A percentile compares a stretch with the other conserved stretches of the same genome.
These are phyloP conservation scores for Oophaga sylvatica DNA, from an alignment of 2,797 vertebrate genomes.

Conservation along the genomic window DNA sequence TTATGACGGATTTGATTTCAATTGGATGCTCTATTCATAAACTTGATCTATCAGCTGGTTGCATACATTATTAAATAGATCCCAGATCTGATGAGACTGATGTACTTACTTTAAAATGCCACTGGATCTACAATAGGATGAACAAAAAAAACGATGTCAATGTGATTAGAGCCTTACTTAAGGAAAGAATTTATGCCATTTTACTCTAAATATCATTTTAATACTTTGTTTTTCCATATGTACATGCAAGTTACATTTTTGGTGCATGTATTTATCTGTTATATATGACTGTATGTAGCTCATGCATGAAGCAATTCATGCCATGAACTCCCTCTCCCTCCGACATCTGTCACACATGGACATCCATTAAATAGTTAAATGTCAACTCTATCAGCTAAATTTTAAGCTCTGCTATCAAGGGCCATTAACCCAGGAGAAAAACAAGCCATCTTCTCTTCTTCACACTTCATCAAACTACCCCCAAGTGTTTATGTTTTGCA, in stretches of 20 bases:
- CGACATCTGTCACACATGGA: not conserved
- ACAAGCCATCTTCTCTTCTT: conserved; percentile 47
- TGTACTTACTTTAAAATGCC: no score
- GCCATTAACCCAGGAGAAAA: conserved; percentile 50
- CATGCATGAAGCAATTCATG: not conserved
- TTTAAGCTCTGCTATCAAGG: conserved; percentile 36
- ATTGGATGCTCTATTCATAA: no score
- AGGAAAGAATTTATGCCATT: not conserved
- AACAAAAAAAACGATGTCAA: no score
- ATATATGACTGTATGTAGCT: not conserved
- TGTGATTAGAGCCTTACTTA: not conserved
- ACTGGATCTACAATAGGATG: no score
- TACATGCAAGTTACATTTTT: not conserved
- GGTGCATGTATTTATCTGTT: not conserved
- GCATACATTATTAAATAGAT: no score
- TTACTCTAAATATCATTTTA: not conserved
- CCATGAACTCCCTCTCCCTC: not conserved
- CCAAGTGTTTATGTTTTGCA: conserved; percentile 51
- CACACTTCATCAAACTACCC: conserved; percentile 51
- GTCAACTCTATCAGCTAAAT: conserved; percentile 2
- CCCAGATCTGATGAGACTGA: no score
- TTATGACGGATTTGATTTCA: no score
- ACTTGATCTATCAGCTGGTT: no score
- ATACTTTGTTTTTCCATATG: not conserved
- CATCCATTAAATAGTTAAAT: conserved; percentile 19